These are phyloP conservation scores for Characodon lateralis DNA, from an alignment of 2,797 vertebrate genomes.

Conservation along the genomic window DNA sequence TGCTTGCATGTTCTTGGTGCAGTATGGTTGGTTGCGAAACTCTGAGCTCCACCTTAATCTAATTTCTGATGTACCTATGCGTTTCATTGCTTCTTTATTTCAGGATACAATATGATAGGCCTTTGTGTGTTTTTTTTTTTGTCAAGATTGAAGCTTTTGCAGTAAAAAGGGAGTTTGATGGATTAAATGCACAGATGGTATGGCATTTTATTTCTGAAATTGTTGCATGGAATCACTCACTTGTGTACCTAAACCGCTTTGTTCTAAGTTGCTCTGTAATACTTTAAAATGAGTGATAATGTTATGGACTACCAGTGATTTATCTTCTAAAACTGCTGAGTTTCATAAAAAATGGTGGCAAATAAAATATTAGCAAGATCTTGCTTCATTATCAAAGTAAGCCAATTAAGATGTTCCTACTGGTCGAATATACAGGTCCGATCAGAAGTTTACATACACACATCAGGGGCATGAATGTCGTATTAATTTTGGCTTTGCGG, in stretches of 20 bases:
- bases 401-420: conserved; percentile 25
- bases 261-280: conserved; percentile 36
- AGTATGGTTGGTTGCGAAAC: conserved; percentile 36
- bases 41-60: conserved; percentile 24
- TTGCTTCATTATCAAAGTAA: conserved; percentile 30
- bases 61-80: conserved; percentile 44
- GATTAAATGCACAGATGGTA: conserved; percentile 69
- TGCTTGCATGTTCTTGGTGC: conserved; percentile 38
- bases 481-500: too few species aligned
- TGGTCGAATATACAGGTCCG: too few species aligned
- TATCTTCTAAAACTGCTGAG: conserved; percentile 23
- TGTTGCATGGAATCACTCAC: conserved; percentile 48
- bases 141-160: conserved; percentile 8
- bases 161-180: conserved; percentile 62
- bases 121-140: conserved; percentile 1
- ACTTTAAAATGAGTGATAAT: conserved; percentile 56
- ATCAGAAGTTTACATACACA: too few species aligned
- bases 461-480: too few species aligned
- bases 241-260: conserved; percentile 27
- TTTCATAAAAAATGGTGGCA: neutral
- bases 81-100: conserved; percentile 43
- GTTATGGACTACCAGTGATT: conserved; percentile 49
- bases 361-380: conserved; percentile 21
- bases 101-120: conserved; percentile 42
- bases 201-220: conserved; percentile 73